These are phyloP conservation scores for Drosophila hydei DNA, from an alignment of 1,140 invertebrate species.

Conservation along the genomic window DNA sequence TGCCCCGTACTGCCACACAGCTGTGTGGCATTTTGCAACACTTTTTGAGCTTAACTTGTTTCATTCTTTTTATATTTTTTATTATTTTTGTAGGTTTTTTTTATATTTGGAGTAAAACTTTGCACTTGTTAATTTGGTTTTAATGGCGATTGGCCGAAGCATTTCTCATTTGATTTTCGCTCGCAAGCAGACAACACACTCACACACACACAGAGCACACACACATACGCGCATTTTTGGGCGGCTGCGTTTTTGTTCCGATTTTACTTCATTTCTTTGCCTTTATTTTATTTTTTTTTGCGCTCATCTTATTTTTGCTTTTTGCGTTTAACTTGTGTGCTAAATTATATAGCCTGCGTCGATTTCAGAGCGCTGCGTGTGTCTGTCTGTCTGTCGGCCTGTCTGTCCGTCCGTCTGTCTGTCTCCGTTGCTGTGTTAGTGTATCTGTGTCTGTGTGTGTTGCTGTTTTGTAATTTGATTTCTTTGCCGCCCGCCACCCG, in stretches of 20 bases:
- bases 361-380: constrained; percentile 55
- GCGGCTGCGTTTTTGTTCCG: constrained; percentile 46
- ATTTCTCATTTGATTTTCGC: constrained; percentile 61
- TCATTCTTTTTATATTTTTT: constrained; percentile 38
- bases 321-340: constrained; percentile 72
- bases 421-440: constrained; percentile 32
- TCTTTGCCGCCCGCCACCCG: constrained; percentile 76
- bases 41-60: constrained; percentile 62
- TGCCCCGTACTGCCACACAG: constrained; percentile 42
- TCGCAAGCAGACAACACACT: constrained; percentile 8
- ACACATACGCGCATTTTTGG: constrained; percentile 42
- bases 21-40: constrained; percentile 76
- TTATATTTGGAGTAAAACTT: constrained; percentile 31
- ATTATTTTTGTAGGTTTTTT: constrained; percentile 12
- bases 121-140: constrained; percentile 68
- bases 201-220: constrained; percentile 15
- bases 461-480: constrained; percentile 82
- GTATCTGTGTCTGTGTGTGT: constrained; percentile 49
- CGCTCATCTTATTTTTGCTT: constrained; percentile 37
- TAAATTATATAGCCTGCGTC: constrained; percentile 73
- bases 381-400: constrained; percentile 23
- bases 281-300: constrained; percentile 41
- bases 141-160: constrained; percentile 53
- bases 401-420: too few relatives aligned
- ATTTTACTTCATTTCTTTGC: constrained; percentile 34